Base-by-base conservation (phyloP, 2,888 invertebrate species). In the Deroplatys truncata region DNA sequence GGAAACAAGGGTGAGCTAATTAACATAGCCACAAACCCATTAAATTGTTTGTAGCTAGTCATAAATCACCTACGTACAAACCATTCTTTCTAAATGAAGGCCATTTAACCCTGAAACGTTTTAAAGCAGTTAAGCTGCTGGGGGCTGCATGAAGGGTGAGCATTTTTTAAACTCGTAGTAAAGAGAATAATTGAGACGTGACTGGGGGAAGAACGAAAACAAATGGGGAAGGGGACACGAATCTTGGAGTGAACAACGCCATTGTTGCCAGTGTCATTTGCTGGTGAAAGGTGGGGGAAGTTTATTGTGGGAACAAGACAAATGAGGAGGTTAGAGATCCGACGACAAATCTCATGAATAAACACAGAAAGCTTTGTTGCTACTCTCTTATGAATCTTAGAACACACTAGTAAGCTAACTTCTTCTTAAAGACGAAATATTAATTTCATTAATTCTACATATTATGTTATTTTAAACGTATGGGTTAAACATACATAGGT, bases 181-280 rank as follows among this genome's bases (percentile, higher is more conserved):
- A 90, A 89, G 84, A 87, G 87, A 89, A 89, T 89, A 89, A 90
- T 88, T 88, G 88, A 90, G 89, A 90, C 88, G 87, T 90, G 88
- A 88, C 85, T 82, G 83, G 87, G 88, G 84, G 82, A 84, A 35
- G 82, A 43, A 35, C 10, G 84, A 86, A 87, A 89, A 90, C 82
- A 86, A 89, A 89, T 86, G 86, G 56, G 86, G 84, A 31, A 72
- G 56, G 56, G 56, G 56, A 72, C 56, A 20, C 3, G 56, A 72
- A 72, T 72, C 56, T 72, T 72, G 56, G 56, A 72, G 56, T 25
- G 56, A 90, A 86, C 86, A 49, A 82, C 56, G 86, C 82, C 56
- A 86, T 86, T 86, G 86, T 86, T 86, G 82, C 86, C 82, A n/a
- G 82, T 86, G 86, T 86, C 86, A 86, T 86, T 86, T 82, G 72